Base-by-base conservation (phyloP, 2,888 invertebrate species). In the Xanthostigma xanthostigma region DNA sequence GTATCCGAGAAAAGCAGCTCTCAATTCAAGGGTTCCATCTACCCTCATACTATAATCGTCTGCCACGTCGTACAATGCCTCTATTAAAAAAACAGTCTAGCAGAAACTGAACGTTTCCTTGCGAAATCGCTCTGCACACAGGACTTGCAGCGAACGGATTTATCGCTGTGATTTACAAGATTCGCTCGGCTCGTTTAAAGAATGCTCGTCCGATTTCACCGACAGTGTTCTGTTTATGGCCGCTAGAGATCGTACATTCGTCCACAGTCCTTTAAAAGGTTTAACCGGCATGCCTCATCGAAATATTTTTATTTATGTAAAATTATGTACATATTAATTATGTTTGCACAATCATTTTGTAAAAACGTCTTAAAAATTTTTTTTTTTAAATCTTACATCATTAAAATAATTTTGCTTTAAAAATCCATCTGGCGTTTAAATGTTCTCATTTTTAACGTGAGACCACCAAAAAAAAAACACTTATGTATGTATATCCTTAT, bases 21-120 rank as follows among this genome's bases (percentile, higher is more conserved):
- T 27, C 3, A 27, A 27, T 27, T 27, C 27, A 27, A 6, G 17
- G 17, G 2, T 17, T 17, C 17, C 4, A 3, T 17, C 17, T 4
- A 17, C 17, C 4, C 3, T 17, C 27, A 6, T 27, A 27, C 27
- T 27, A 48, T 41, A 35, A 33, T 42, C 40, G 50, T 45, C 12
- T 11, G 46, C 38, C 46, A 51, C 49, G 44, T 46, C 46, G 50
- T 55, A 55, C 51, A 53, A 27, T 27, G 27, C 27, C 27, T 27
- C 27, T 3, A 27, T 27, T 27, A 27, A 64, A 64, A n/a, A 63
- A 60, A 59, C 57, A 62, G 57, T 58, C 59, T 61, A 60, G 57
- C 54, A 56, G 59, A 59, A 63, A 64, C 57, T 55, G 62, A 64
- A 62, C 61, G 50, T 58, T 60, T 58, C 27, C 27, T 27, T 27